phyloP scores from a whole-genome alignment of 2,888 invertebrate genomes.

The Xanthorhoe designata region DNA sequence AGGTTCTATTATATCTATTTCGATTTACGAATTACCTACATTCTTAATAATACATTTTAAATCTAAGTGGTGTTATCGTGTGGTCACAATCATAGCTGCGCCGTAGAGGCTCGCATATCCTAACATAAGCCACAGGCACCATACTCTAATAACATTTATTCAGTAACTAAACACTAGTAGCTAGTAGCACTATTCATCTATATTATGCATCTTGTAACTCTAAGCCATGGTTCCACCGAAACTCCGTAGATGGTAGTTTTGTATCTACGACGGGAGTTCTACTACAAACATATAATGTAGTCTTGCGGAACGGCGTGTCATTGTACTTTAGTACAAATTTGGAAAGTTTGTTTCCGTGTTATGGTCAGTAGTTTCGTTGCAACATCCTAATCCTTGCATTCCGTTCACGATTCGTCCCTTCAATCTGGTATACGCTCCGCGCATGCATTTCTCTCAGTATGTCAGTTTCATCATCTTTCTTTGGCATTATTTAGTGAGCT shows the following conservation, averaged over 20 bases:
- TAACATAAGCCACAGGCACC: constrained; percentile 56
- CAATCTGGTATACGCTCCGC: constrained; percentile 62
- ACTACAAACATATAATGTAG: constrained; percentile 64
- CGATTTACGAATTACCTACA: constrained; percentile 58
- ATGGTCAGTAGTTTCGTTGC: constrained; percentile 59
- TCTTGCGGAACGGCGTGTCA: constrained; percentile 55
- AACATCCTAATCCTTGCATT: constrained; percentile 63
- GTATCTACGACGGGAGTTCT: constrained; percentile 67
- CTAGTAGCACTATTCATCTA: constrained; percentile 77
- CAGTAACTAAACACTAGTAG: constrained; percentile 26
- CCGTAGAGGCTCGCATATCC: constrained; percentile 57
- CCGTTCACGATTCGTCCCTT: constrained; percentile 62
- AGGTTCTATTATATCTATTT: constrained; percentile 51
- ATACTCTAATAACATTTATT: constrained; percentile 58
- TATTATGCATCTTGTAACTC: constrained; percentile 79
- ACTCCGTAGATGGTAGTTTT: constrained; percentile 71
- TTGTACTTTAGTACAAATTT: constrained; percentile 43
- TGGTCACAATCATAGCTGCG: constrained; percentile 64
- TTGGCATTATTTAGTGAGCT: constrained; percentile 85
- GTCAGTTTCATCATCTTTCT: constrained; percentile 75
- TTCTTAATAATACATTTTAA: constrained; percentile 51
- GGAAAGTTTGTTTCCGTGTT: constrained; percentile 51
- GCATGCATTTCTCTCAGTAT: constrained; percentile 62
- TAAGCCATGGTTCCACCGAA: constrained; percentile 58
- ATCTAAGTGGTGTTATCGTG: constrained; percentile 76